Evolutionary conservation across 2,888 invertebrate species (phyloP).

Genomic region (Hyalella azteca): DNA sequence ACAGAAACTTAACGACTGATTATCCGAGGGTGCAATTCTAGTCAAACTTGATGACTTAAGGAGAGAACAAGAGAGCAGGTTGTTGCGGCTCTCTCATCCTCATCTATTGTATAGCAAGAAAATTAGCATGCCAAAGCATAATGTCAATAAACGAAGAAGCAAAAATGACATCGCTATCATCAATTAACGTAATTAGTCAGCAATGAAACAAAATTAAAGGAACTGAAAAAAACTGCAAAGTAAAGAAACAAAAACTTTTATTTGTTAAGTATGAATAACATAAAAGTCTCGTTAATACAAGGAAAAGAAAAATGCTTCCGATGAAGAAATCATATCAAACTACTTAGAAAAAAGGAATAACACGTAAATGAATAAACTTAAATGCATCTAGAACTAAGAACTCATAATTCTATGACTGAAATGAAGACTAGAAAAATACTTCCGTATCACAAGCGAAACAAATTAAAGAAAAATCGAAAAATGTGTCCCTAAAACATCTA

Average conservation of each 20-base stretch:
- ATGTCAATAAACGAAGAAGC: too few species aligned
- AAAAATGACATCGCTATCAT: slow-evolving; percentile 9
- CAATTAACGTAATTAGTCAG: slow-evolving; percentile 12
- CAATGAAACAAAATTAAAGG: slow-evolving; percentile 29
- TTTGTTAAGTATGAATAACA: slow-evolving; percentile 13
- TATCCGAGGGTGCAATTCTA: slow-evolving; percentile 21
- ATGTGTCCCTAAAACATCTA: slow-evolving; percentile 7
- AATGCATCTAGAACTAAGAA: slow-evolving; percentile 20
- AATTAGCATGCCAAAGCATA: slow-evolving; percentile 33
- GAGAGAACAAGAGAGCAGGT: slow-evolving; percentile 31
- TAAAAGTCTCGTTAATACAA: slow-evolving; percentile 31
- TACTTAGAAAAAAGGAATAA: slow-evolving; percentile 20
- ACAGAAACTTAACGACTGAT: neutral
- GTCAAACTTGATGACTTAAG: neutral
- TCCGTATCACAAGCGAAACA: slow-evolving; percentile 40
- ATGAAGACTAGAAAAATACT: slow-evolving; percentile 50
- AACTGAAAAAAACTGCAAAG: neutral
- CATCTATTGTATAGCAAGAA: slow-evolving; percentile 32
- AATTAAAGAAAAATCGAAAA: neutral
- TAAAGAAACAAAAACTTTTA: slow-evolving; percentile 40
- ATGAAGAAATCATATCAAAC: slow-evolving; percentile 33
- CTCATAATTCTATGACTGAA: slow-evolving; percentile 34
- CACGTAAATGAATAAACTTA: slow-evolving; percentile 15
- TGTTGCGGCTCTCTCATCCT: slow-evolving; percentile 22
- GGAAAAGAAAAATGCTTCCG: slow-evolving; percentile 24